Percentiles rank a stretch among this genome's conserved stretches.
Conservation (phyloP, 1,140 invertebrate species). For the Cyphomyrmex costatus region DNA sequence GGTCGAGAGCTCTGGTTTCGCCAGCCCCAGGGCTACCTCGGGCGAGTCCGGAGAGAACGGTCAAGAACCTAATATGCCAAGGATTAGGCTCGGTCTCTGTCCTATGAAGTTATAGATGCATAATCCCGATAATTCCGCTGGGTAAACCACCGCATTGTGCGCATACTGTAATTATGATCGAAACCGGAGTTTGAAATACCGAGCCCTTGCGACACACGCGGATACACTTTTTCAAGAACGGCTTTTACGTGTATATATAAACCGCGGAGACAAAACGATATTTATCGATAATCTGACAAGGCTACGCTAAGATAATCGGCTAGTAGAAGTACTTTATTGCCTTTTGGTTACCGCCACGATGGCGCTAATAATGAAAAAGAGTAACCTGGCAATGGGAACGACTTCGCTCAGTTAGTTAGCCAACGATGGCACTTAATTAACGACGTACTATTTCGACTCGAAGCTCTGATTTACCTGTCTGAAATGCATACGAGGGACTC, state of each 20-base stretch:
- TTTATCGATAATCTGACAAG: conserved; percentile 32
- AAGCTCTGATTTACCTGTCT: neutral
- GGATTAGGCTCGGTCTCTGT: conserved; percentile 69
- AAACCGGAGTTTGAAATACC: conserved; percentile 15
- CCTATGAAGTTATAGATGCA: conserved; percentile 51
- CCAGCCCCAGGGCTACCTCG: conserved; percentile 71
- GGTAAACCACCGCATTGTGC: conserved; percentile 4
- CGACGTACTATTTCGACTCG: neutral
- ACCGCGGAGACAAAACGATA: neutral
- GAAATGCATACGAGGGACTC: conserved; percentile 29
- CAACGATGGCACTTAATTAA: conserved; percentile 31
- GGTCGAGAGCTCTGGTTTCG: conserved; percentile 75
- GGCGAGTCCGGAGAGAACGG: conserved; percentile 65
- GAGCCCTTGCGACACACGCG: conserved; percentile 26
- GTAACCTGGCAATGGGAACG: neutral
- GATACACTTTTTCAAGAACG: conserved; percentile 10
- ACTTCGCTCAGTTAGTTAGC: neutral
- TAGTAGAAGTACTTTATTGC: neutral
- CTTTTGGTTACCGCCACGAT: neutral
- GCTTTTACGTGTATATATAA: neutral
- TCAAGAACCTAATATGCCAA: conserved; percentile 75
- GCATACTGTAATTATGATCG: conserved; percentile 44
- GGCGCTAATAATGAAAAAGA: neutral
- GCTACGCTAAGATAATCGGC: neutral
- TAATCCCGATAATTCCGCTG: conserved; percentile 46